Conservation (phyloP, 2,888 invertebrate species). For the Hemicrepidius hirtus region DNA sequence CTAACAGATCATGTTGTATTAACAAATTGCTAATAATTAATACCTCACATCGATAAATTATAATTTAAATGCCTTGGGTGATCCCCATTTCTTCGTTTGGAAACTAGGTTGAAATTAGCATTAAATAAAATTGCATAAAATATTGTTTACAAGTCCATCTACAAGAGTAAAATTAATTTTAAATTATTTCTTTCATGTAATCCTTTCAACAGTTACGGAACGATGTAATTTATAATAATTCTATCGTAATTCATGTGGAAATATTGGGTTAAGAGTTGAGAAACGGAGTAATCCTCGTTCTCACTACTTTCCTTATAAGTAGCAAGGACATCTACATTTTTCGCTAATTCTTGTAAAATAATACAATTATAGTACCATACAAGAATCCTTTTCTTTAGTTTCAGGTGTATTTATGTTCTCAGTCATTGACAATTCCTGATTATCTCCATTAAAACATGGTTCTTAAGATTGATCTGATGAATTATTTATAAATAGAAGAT, state of each 20-base stretch:
- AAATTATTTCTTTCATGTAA: conserved; percentile 6
- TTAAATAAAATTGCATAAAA: conserved; percentile 31
- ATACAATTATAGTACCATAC: conserved; percentile 23
- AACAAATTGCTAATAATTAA: conserved; percentile 27
- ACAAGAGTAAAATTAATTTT: conserved; percentile 13
- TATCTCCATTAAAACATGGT: conserved; percentile 15
- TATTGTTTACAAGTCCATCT: conserved; percentile 6
- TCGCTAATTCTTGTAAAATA: conserved; percentile 31
- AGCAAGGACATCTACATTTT: conserved; percentile 32
- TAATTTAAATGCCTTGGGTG: conserved; percentile 1
- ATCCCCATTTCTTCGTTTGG: conserved; percentile 12
- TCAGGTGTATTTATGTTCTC: conserved; percentile 12
- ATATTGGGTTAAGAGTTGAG: conserved; percentile 25
- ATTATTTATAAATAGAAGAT: conserved; percentile 23
- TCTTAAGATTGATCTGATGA: conserved; percentile 4
- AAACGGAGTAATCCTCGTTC: conserved; percentile 9
- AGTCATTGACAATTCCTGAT: conserved; percentile 26
- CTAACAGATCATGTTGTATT: conserved; percentile 7
- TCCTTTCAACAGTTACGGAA: conserved; percentile 1
- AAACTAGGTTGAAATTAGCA: conserved; percentile 36
- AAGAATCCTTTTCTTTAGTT: conserved; percentile 4
- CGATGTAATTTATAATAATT: conserved; percentile 6
- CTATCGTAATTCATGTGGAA: conserved; percentile 8
- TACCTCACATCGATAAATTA: conserved; percentile 33
- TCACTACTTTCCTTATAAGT: conserved; percentile 14